phyloP scores from a whole-genome alignment of 2,113 vertebrate genomes.

The Semnornis frantzii region DNA sequence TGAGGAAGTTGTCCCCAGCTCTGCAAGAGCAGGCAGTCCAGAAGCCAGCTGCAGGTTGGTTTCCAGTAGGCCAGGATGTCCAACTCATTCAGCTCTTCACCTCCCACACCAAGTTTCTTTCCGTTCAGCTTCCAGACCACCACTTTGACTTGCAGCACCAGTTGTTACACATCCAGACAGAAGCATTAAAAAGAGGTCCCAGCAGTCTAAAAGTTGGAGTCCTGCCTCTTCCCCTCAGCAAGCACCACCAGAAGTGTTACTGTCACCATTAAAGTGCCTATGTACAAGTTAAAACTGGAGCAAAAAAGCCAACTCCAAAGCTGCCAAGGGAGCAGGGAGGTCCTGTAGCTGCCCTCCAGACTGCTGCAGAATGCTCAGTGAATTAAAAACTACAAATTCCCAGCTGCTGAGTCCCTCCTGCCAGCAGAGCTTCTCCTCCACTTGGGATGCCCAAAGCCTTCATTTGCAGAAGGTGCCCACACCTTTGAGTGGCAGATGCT shows the following conservation, averaged over 20 bases:
- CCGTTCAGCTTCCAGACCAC: not conserved
- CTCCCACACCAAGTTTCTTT: not conserved
- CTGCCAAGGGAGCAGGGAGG: conserved; percentile 59
- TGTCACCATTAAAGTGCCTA: conserved; percentile 76
- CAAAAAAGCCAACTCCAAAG: conserved; percentile 66
- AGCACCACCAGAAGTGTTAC: conserved; percentile 2
- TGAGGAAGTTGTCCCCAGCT: not conserved
- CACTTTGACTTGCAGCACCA: not conserved
- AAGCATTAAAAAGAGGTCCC: not conserved
- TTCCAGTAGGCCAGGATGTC: not conserved
- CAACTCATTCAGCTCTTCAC: not conserved
- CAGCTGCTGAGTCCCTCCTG: not conserved
- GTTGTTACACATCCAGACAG: not conserved
- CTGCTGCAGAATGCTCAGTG: not conserved
- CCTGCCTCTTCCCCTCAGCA: not conserved
- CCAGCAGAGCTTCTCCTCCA: not conserved
- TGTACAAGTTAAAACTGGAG: conserved; percentile 67
- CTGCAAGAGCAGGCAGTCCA: not conserved
- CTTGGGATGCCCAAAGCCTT: not conserved
- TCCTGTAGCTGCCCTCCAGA: not conserved
- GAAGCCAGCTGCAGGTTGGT: not conserved
- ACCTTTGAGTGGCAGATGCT: not conserved
- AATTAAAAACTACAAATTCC: not conserved
- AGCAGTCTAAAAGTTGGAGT: not conserved
- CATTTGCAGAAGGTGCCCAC: not conserved